Evolutionary conservation across 1,140 invertebrate genomes (phyloP), one percentile per base, ranked within the genome.

Genomic region (Anastrepha ludens): DNA sequence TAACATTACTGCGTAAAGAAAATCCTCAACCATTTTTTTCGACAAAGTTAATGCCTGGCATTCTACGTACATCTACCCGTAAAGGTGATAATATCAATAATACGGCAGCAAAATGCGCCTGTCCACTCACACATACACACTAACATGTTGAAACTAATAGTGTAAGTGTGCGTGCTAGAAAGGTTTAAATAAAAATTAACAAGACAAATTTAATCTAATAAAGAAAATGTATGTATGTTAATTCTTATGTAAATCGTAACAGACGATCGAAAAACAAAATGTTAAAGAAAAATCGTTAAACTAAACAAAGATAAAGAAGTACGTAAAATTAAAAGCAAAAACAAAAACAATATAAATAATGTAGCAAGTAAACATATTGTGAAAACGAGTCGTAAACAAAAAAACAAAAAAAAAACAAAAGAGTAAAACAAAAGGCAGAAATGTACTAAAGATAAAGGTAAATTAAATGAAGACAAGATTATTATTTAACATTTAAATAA

Each of bases 241-340:
- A 65, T 86, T 65, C 62, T 64, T 65, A 86, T 86, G 44, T 64
- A 86, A 86, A 67, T 47, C 59, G 62, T 67, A 86, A 86, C 15
- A 62, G 7, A 86, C 85, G 59, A 44, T 11, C 29, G 55, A 86
- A 60, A 59, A 41, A 86, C 13, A 58, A 85, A 85, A 86, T 62
- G 11, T 86, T 86, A 7, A 9, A 41, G 17, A 86, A 86, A 86
- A 47, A 55, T 86, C 62, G 44, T 86, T 86, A 15, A 86, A 86
- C 41, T 58, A 64, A 64, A 47, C 3, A 50, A n/a, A 50, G 8
- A n/a, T 5, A 86, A 86, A 65, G 39, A 41, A 60, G 41, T 62
- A 62, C 59, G 39, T 60, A 86, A 44, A 74, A 74, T 11, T 47
- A 74, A 70, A 47, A 70, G 0, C 20, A 50, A 78, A 50, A 78